Evolutionary conservation across 2,888 invertebrate genomes (phyloP).

Genomic region (Plutella xylostella): DNA sequence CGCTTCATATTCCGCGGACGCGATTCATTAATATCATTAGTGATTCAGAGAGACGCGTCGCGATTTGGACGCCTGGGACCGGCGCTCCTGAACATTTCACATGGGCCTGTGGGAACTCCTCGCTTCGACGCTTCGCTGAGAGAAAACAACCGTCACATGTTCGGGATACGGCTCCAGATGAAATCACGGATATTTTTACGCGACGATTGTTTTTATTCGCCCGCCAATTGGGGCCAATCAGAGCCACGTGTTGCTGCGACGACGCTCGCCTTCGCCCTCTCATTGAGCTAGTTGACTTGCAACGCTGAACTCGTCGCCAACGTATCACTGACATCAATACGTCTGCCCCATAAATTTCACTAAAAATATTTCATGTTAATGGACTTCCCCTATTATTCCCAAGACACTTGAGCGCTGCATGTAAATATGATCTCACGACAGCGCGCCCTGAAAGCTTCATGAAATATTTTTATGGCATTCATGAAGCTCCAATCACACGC

Average conservation of each 20-base stretch:
- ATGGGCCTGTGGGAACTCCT: conserved; percentile 56
- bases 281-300: conserved; percentile 42
- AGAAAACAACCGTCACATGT: conserved; percentile 63
- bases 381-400: conserved; percentile 15
- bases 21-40: conserved; percentile 47
- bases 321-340: too few species aligned
- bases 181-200: conserved; percentile 70
- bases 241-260: conserved; percentile 61
- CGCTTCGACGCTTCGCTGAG: conserved; percentile 36
- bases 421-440: conserved; percentile 23
- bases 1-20: conserved; percentile 14
- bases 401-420: conserved; percentile 27
- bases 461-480: conserved; percentile 48
- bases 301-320: conserved; percentile 1
- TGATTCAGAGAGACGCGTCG: conserved; percentile 31
- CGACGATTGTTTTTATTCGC: conserved; percentile 69
- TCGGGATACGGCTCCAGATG: conserved; percentile 34
- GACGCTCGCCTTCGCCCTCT: conserved; percentile 45
- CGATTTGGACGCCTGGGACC: conserved; percentile 48
- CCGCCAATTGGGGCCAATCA: conserved; percentile 70
- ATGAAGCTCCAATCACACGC: conserved; percentile 50
- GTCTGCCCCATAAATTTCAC: not conserved
- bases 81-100: conserved; percentile 49
- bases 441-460: conserved; percentile 15
- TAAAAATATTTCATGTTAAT: not conserved